These are phyloP conservation scores for human (Homo sapiens) DNA, from an alignment of 2,113 vertebrate genomes.

Conservation along the genomic window DNA sequence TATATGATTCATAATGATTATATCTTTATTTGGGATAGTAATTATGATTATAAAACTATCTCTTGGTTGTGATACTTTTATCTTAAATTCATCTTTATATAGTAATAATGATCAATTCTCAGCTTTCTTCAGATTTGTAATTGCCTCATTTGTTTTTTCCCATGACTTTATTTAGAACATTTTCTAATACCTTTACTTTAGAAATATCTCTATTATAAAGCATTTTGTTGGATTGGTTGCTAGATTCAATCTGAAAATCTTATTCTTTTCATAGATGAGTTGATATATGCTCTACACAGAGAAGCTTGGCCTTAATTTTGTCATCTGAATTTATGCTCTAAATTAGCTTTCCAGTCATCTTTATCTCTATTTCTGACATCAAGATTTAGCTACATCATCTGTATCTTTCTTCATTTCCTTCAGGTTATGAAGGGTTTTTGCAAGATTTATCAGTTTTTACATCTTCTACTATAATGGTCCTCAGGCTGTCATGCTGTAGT, in stretches of 20 bases:
- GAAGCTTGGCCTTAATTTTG: neutral
- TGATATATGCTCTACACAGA: neutral
- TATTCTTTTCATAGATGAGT: neutral
- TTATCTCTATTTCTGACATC: neutral
- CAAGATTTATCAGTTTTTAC: neutral
- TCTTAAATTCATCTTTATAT: neutral
- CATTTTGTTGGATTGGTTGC: neutral
- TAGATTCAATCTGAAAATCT: neutral
- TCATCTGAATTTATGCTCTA: neutral
- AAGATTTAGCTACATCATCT: neutral
- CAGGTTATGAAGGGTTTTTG: neutral
- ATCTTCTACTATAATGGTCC: neutral
- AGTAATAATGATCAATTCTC: neutral
- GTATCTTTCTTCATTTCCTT: neutral
- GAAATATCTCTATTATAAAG: neutral
- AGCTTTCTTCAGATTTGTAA: neutral
- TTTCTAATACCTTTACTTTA: neutral
- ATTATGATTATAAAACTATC: neutral
- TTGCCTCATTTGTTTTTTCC: neutral
- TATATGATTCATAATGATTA: neutral
- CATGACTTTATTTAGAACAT: neutral
- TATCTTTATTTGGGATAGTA: neutral
- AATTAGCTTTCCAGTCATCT: neutral
- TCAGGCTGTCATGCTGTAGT: neutral
- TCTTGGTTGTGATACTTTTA: neutral